Conservation (phyloP, 2,797 vertebrate genomes). For the Lacerta bilineata region DNA sequence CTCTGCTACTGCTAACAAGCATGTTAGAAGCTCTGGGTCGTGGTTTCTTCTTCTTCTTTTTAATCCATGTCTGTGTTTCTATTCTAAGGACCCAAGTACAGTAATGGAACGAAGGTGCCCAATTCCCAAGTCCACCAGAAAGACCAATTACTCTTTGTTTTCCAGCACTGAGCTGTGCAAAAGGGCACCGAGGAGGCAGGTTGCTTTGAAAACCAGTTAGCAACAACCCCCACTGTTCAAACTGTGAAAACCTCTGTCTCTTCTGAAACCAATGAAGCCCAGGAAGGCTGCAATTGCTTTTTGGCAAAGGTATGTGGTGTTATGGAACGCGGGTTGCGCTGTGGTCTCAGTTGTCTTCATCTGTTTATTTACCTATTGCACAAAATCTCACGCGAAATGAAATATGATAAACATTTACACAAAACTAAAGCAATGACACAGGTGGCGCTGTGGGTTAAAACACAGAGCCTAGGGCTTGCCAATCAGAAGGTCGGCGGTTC, state of each 20-base stretch:
- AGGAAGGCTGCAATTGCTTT: slow-evolving; percentile 30
- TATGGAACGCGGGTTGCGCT: too few species aligned
- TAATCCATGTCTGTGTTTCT: slow-evolving; percentile 33
- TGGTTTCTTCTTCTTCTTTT: background rate
- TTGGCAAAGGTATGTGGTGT: background rate
- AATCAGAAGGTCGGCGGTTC: too few species aligned
- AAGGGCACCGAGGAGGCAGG: slow-evolving; percentile 25
- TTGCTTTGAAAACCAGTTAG: slow-evolving; percentile 46
- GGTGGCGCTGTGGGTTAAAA: too few species aligned
- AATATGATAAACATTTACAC: too few species aligned
- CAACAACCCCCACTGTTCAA: slow-evolving; percentile 28
- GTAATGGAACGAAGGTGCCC: slow-evolving; percentile 52
- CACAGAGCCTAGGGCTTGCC: too few species aligned
- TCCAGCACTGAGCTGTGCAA: slow-evolving; percentile 25
- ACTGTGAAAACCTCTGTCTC: background rate
- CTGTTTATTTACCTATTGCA: too few species aligned
- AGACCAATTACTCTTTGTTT: slow-evolving; percentile 18
- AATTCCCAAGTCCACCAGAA: slow-evolving; percentile 40
- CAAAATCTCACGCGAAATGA: too few species aligned
- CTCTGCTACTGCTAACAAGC: slow-evolving; percentile 46
- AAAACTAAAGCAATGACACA: too few species aligned
- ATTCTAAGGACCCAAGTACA: slow-evolving; percentile 60
- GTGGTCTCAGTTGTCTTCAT: too few species aligned
- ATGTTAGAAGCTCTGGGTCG: slow-evolving; percentile 32
- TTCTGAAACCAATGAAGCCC: background rate